These are phyloP conservation scores for Drosophila kurseongensis DNA, from an alignment of 1,140 invertebrate genomes.

Conservation along the genomic window DNA sequence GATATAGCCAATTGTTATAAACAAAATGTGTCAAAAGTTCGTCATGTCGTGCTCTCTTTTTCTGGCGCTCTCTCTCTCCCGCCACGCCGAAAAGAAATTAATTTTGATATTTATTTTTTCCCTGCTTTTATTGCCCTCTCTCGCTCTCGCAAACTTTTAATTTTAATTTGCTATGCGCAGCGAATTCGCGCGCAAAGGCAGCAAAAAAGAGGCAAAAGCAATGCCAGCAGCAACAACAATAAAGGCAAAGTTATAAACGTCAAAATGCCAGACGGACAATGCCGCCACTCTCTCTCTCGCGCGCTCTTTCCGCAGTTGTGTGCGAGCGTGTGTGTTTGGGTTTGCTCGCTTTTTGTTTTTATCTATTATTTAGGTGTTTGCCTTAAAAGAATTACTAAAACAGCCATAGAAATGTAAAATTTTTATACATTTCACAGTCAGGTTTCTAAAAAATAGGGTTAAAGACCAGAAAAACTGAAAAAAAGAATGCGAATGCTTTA, in stretches of 20 bases:
- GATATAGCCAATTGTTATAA: constrained; percentile 55
- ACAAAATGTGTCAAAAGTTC: constrained; percentile 67
- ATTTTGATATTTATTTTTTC: constrained; percentile 42
- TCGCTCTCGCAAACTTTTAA: constrained; percentile 55
- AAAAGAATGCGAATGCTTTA: constrained; percentile 4
- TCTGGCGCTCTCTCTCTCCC: constrained; percentile 8
- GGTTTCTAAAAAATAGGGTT: background rate
- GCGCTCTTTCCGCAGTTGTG: constrained; percentile 27
- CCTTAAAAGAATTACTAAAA: constrained; percentile 34
- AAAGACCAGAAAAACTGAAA: background rate
- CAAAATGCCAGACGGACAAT: constrained; percentile 70
- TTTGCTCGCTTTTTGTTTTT: constrained; percentile 59
- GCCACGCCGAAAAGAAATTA: constrained; percentile 57
- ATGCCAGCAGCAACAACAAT: constrained; percentile 40
- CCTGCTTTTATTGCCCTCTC: constrained; percentile 47
- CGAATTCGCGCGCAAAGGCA: constrained; percentile 71
- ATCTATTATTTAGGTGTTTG: constrained; percentile 42
- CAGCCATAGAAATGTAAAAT: constrained; percentile 4
- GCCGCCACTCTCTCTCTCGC: constrained; percentile 16
- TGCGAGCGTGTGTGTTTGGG: constrained; percentile 36
- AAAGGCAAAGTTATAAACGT: constrained; percentile 71
- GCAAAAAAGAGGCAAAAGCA: constrained; percentile 40
- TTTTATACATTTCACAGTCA: background rate
- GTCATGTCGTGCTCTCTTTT: constrained; percentile 28
- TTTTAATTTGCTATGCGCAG: constrained; percentile 78